These are phyloP conservation scores for Antheraea pernyi DNA, from an alignment of 1,140 invertebrate species.

Conservation along the genomic window DNA sequence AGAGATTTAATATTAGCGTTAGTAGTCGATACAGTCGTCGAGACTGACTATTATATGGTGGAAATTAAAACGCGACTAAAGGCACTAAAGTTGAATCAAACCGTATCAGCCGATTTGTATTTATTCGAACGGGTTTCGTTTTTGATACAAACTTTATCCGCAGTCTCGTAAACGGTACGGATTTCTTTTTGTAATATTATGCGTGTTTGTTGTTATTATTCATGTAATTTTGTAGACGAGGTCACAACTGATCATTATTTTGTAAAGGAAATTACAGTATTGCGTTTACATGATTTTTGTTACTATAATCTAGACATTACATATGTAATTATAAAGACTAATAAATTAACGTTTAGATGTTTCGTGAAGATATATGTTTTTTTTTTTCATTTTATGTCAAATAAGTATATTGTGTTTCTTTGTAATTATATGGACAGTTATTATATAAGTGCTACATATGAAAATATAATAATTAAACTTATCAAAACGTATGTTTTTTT, in stretches of 20 bases:
- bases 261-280: conserved; percentile 43
- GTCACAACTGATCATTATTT: conserved; percentile 46
- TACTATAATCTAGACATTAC: conserved; percentile 45
- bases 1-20: conserved; percentile 33
- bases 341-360: conserved; percentile 47
- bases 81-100: conserved; percentile 36
- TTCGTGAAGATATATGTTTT: conserved; percentile 34
- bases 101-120: no score
- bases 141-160: no score
- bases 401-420: conserved; percentile 38
- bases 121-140: conserved; percentile 36
- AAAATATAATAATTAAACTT: conserved; percentile 75
- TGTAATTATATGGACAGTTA: conserved; percentile 70
- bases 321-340: conserved; percentile 44
- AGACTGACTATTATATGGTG: neutral
- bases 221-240: conserved; percentile 38
- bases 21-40: conserved; percentile 13
- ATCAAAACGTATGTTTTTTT: conserved; percentile 56
- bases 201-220: conserved; percentile 31
- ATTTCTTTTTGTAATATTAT: conserved; percentile 15
- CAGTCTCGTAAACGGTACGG: neutral
- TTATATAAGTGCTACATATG: conserved; percentile 67
- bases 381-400: conserved; percentile 29
- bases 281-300: conserved; percentile 66
- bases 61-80: conserved; percentile 21